Conservation (phyloP, 2,797 vertebrate species). For the Cyclura pinguis region DNA sequence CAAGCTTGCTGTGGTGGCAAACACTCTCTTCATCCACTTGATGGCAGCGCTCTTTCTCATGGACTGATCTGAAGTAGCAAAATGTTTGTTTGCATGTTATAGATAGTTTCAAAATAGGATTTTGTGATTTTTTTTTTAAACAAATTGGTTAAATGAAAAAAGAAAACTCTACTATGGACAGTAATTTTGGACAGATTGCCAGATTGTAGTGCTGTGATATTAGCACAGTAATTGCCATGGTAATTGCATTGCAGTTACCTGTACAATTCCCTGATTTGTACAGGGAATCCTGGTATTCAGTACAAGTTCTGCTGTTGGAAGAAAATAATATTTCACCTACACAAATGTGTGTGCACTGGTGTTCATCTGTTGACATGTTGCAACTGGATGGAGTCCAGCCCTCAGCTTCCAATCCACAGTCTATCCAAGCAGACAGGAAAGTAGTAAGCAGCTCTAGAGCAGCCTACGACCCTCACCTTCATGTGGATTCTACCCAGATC, state of each 20-base stretch:
- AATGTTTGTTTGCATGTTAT: background rate
- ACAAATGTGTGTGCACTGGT: background rate
- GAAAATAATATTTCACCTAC: no score
- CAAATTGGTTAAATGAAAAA: no score
- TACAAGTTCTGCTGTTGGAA: background rate
- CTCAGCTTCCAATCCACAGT: background rate
- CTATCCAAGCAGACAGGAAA: background rate
- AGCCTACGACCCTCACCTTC: background rate
- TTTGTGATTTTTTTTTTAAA: background rate
- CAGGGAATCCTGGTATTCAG: background rate
- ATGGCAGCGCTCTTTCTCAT: background rate
- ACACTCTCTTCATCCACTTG: background rate
- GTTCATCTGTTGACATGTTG: background rate
- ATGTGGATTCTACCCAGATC: background rate
- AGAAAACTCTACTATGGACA: background rate
- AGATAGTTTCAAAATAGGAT: background rate
- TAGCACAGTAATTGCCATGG: no score
- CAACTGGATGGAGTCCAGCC: background rate
- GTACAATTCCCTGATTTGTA: background rate
- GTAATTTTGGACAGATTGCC: background rate
- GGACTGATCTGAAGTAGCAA: background rate
- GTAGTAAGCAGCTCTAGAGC: background rate
- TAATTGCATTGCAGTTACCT: no score
- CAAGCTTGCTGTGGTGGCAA: background rate
- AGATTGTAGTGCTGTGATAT: background rate